Conservation (phyloP, 2,113 vertebrate species). For the Laterallus jamaicensis region DNA sequence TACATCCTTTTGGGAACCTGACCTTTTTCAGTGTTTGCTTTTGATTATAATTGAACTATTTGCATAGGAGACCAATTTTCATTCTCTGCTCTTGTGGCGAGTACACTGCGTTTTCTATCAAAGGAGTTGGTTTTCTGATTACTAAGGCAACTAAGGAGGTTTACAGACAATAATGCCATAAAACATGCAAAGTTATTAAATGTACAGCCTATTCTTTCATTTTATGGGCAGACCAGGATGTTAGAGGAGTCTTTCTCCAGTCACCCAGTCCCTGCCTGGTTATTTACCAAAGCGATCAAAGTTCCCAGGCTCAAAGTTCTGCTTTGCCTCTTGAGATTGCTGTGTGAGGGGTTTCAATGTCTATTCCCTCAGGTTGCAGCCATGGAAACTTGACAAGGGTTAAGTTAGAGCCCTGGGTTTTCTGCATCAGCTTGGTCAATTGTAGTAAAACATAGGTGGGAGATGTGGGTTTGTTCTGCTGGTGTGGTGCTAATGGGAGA, state of each 20-base stretch:
- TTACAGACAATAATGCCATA: conserved; percentile 58
- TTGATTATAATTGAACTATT: conserved; percentile 51
- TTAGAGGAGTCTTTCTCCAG: not conserved
- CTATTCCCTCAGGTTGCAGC: not conserved
- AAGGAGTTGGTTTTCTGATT: not conserved
- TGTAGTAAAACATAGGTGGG: not conserved
- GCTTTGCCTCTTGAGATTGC: not conserved
- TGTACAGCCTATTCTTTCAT: conserved; percentile 9
- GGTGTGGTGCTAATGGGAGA: not conserved
- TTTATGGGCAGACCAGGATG: conserved; percentile 25
- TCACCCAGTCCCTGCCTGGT: not conserved
- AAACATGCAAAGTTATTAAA: conserved; percentile 47
- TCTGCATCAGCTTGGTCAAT: not conserved
- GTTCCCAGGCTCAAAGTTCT: conserved; percentile 18
- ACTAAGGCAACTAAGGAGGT: conserved; percentile 12
- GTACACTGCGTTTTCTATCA: not conserved
- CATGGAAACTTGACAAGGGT: not conserved
- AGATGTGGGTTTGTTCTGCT: not conserved
- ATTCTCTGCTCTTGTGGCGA: not conserved
- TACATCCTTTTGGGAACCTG: conserved; percentile 57
- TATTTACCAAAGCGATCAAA: not conserved
- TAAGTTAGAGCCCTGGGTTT: not conserved
- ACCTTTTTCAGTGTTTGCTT: conserved; percentile 38
- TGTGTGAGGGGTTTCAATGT: not conserved
- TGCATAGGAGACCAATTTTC: conserved; percentile 61